phyloP scores from a whole-genome alignment of 2,888 invertebrate species.

The Pyralis farinalis region DNA sequence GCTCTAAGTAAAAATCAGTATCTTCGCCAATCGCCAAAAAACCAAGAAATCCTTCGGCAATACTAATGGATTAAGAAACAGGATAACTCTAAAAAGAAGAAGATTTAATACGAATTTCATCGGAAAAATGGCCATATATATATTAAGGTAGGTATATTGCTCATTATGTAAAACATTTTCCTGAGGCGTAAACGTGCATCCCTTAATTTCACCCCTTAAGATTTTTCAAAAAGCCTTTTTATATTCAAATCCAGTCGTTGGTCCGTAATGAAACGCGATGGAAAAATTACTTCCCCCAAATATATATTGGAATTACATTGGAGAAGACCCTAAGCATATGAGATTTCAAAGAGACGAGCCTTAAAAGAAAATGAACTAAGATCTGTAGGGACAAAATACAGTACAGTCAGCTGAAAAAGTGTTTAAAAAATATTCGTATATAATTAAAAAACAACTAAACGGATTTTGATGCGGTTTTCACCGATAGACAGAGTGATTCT shows the following conservation, averaged over 20 bases:
- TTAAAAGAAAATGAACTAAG: constrained; percentile 65
- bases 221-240: constrained; percentile 29
- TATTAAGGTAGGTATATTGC: too few species aligned
- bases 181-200: constrained; percentile 1
- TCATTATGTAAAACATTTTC: neutral
- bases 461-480: too few species aligned
- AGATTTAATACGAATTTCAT: too few species aligned
- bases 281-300: constrained; percentile 32
- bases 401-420: constrained; percentile 37
- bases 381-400: constrained; percentile 40
- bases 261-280: constrained; percentile 33
- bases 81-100: too few species aligned
- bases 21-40: too few species aligned
- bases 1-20: too few species aligned
- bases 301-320: constrained; percentile 48
- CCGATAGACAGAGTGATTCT: too few species aligned
- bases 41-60: too few species aligned
- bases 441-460: too few species aligned
- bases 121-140: too few species aligned
- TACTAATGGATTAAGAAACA: too few species aligned
- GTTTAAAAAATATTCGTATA: neutral
- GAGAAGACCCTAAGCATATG: constrained; percentile 35
- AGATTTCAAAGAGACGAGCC: constrained; percentile 51
- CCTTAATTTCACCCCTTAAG: constrained; percentile 13
- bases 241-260: constrained; percentile 47